phyloP scores from a whole-genome alignment of 2,888 invertebrate genomes.

The Eristalis tenax region DNA sequence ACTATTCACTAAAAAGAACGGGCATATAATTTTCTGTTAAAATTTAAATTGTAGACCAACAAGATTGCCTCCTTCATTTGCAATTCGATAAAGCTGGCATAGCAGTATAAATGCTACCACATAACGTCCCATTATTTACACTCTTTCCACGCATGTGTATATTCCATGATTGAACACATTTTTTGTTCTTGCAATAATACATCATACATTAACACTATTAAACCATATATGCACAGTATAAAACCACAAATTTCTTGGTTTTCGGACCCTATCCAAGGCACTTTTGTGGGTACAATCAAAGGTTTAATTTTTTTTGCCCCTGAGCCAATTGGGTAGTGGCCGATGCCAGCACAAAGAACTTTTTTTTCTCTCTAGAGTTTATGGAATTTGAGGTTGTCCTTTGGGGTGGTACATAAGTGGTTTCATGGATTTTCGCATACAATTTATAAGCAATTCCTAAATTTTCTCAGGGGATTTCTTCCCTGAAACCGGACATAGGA shows the following conservation, averaged over 20 bases:
- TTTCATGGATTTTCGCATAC: constrained; percentile 50
- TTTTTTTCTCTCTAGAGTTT: constrained; percentile 11
- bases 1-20: background rate
- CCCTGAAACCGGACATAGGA: background rate
- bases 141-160: background rate
- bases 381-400: constrained; percentile 20
- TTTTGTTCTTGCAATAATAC: background rate
- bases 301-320: background rate
- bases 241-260: background rate
- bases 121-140: background rate
- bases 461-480: background rate
- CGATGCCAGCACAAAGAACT: background rate
- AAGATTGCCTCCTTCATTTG: background rate
- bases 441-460: constrained; percentile 33
- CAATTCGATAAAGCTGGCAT: background rate
- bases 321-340: background rate
- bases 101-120: background rate
- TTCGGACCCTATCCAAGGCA: background rate
- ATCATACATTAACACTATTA: too few species aligned
- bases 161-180: background rate
- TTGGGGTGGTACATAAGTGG: constrained; percentile 59
- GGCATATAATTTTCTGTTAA: background rate
- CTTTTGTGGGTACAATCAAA: background rate
- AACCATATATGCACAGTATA: background rate
- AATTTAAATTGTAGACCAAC: background rate